Base-by-base conservation (phyloP, 2,797 vertebrate species). In the Gallirallus australis region DNA sequence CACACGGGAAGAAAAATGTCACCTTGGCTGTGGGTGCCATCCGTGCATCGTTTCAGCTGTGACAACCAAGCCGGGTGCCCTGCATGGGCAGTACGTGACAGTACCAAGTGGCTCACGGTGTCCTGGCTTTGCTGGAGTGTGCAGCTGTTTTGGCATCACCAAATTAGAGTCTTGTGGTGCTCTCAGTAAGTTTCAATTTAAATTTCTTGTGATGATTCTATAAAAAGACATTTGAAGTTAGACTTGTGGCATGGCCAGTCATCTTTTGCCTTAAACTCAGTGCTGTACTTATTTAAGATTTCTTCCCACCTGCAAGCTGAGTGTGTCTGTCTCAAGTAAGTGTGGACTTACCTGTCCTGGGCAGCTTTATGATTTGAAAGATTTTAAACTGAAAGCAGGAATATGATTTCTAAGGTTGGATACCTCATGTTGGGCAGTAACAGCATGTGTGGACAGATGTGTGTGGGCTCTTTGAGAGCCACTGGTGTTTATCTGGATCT, bases 41-140 rank as follows among this genome's bases (percentile, higher is more conserved):
- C 23, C 42, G 28, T 13, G 11, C 52, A 17, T 33, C 1, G 0
- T 59, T 90, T 50, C 45, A 59, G 35, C 68, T 54, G n/a, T 9
- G 76, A 4, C 5, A 10, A 21, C 28, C 1, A 9, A 35, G 35
- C 45, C 50, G 61, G 27, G 52, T 78, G 52, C 12, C 27, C 61
- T 57, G 40, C 4, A 10, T 23, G 54, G 42, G 45, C 60, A 25
- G n/a, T 16, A 23, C 14, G 8, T 45, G 52, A 27, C 6, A 4
- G 56, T 17, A 4, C 42, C 0, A 0, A 75, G 24, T 13, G 37
- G 23, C 15, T 70, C 17, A n/a, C 0, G 6, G 24, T 48, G 37
- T 14, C 0, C 0, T 28, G 56, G 60, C 25, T 72, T 76, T 71
- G 42, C 54, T 63, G 40, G 31, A 27, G 9, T 28, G 21, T 33